Base-by-base conservation (phyloP, 2,113 vertebrate genomes). In the Indicator indicator region DNA sequence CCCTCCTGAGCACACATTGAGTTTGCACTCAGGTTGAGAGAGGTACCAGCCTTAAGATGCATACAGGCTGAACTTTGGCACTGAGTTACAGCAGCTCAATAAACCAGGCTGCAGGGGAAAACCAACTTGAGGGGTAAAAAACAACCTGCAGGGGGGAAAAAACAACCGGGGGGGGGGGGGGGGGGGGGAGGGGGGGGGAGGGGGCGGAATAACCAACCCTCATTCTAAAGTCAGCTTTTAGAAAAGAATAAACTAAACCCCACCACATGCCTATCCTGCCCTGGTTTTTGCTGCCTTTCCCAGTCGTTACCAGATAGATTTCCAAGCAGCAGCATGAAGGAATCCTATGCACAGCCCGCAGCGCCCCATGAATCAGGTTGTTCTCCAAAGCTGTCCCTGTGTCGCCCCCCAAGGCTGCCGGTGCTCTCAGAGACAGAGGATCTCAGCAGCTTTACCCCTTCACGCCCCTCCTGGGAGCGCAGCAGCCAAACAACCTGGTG, bases 21-120 rank as follows among this genome's bases (percentile, higher is more conserved):
- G 3, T 62, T n/a, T 0, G 21, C n/a, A 2, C 71, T 70, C 8
- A 0, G 40, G 56, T 38, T 3, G 1, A 62, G 76, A 70, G 68
- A 52, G 60, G 33, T 9, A 78, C 69, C 67, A n/a, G 3, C 65
- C 40, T 27, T 16, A 36, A 2, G 21, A 7, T 52, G 32, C 16
- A 32, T 9, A 0, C 0, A 0, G 8, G 2, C 55, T 36, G 60
- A 78, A 1, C 7, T 62, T 9, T 3, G 44, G 78, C 84, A 59
- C 83, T 0, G 12, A 67, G 36, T 7, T 40, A 13, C 21, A 8
- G 3, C 4, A 38, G 48, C 59, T 63, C 50, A 36, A 7, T 63
- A 42, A 60, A 78, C 9, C n/a, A 55, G 50, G 33, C 65, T 72
- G 36, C 18, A 5, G 30, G 28, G 27, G 9, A 23, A 55, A 56